Conservation (phyloP, 2,113 vertebrate species). For the Prochilodus magdalenae region DNA sequence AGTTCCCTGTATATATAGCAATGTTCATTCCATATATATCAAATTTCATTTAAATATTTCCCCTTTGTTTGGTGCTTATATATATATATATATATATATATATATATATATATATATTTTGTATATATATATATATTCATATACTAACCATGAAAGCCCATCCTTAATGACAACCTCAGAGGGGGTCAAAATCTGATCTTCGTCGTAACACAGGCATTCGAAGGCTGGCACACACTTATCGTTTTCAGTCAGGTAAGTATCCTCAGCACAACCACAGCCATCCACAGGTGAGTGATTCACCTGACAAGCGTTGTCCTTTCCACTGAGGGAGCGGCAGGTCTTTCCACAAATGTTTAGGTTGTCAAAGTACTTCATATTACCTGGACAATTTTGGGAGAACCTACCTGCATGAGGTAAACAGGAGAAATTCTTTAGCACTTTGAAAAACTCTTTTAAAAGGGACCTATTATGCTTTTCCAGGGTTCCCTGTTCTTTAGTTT, state of each 20-base stretch:
- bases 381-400: conserved; percentile 78
- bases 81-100: too few relatives aligned
- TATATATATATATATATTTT: too few relatives aligned
- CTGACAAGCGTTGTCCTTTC: conserved; percentile 79
- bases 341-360: conserved; percentile 79
- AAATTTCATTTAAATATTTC: too few relatives aligned
- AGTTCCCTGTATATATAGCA: too few relatives aligned
- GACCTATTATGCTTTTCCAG: too few relatives aligned
- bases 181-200: conserved; percentile 63
- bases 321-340: conserved; percentile 84
- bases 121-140: too few relatives aligned
- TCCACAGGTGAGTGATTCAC: conserved; percentile 82
- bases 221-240: conserved; percentile 78
- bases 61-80: too few relatives aligned
- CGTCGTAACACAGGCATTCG: conserved; percentile 83
- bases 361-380: conserved; percentile 76
- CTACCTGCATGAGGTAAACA: conserved; percentile 69
- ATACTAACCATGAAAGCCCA: conserved; percentile 81
- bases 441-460: too few relatives aligned
- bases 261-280: conserved; percentile 84
- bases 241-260: conserved; percentile 82
- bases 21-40: too few relatives aligned
- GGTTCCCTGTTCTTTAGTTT: too few relatives aligned
- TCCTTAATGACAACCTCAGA: conserved; percentile 67
- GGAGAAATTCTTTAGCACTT: neutral